Evolutionary conservation across 1,140 invertebrate species (phyloP).

Genomic region (Formica exsecta): DNA sequence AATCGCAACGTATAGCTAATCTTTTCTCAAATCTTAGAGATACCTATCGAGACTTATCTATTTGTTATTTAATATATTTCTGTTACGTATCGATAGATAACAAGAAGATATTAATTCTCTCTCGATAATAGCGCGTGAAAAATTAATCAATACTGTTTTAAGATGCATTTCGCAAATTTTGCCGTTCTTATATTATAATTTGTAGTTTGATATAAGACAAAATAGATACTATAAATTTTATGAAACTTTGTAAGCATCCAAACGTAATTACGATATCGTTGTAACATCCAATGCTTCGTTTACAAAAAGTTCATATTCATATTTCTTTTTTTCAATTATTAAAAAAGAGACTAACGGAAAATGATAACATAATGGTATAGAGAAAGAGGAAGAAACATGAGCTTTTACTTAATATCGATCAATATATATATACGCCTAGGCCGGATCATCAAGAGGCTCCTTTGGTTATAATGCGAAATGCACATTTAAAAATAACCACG

Average conservation of each 20-base stretch:
- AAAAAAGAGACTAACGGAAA: not conserved
- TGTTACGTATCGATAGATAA: conserved; percentile 23
- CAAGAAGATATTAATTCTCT: not conserved
- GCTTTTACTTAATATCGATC: conserved; percentile 13
- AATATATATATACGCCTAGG: not conserved
- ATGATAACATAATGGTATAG: not conserved
- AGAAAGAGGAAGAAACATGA: not conserved
- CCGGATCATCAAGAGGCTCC: conserved; percentile 12
- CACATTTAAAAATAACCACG: conserved; percentile 41
- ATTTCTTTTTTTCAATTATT: not conserved
- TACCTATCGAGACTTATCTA: conserved; percentile 12
- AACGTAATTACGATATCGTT: not conserved
- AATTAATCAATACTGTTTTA: not conserved
- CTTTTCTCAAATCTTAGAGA: conserved; percentile 25
- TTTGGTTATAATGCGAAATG: conserved; percentile 24
- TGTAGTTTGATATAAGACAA: not conserved
- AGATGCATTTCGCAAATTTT: not conserved
- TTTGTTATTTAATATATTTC: conserved; percentile 1
- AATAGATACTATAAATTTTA: not conserved
- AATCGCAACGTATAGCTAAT: conserved; percentile 4
- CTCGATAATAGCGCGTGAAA: not conserved
- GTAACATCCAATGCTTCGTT: not conserved
- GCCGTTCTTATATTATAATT: not conserved
- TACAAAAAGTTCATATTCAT: not conserved
- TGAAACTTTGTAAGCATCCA: not conserved